Evolutionary conservation across 2,113 vertebrate genomes (phyloP).

Genomic region (Toxotes chatareus): DNA sequence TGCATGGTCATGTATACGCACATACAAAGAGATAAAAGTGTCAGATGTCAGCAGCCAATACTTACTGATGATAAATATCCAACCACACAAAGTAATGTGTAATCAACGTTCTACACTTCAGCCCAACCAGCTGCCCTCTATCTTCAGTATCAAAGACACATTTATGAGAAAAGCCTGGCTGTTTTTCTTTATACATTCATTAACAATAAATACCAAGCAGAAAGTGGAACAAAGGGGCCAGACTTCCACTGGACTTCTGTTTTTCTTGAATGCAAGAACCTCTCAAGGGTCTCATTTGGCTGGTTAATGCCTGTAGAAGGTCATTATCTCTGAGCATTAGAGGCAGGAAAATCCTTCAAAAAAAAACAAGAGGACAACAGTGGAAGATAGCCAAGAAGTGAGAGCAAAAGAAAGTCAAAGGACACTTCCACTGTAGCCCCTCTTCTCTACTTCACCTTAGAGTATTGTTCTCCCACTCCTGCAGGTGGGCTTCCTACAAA

Average conservation of each 20-base stretch:
- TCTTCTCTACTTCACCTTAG: constrained; percentile 65
- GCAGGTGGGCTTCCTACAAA: constrained; percentile 79
- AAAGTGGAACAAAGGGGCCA: constrained; percentile 68
- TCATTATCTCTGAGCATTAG: constrained; percentile 70
- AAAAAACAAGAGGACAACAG: constrained; percentile 81
- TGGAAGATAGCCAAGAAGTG: constrained; percentile 78
- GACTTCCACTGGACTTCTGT: constrained; percentile 63
- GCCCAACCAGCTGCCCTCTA: constrained; percentile 19
- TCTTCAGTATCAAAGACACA: constrained; percentile 36
- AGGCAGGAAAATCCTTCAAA: constrained; percentile 72
- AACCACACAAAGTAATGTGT: constrained; percentile 9
- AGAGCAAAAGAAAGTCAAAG: constrained; percentile 58
- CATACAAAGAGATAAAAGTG: constrained; percentile 7
- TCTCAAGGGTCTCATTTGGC: constrained; percentile 78
- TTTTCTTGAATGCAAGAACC: constrained; percentile 54
- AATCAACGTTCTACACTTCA: constrained; percentile 19
- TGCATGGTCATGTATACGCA: constrained; percentile 11
- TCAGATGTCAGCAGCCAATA: constrained; percentile 24
- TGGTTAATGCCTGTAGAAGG: constrained; percentile 46
- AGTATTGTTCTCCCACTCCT: constrained; percentile 77
- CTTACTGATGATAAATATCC: constrained; percentile 55
- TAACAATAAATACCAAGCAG: constrained; percentile 33
- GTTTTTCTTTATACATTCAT: constrained; percentile 31
- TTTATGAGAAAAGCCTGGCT: constrained; percentile 30
- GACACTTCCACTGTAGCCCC: constrained; percentile 58